phyloP scores from a whole-genome alignment of 1,140 invertebrate species.

The Caerostris extrusa region DNA sequence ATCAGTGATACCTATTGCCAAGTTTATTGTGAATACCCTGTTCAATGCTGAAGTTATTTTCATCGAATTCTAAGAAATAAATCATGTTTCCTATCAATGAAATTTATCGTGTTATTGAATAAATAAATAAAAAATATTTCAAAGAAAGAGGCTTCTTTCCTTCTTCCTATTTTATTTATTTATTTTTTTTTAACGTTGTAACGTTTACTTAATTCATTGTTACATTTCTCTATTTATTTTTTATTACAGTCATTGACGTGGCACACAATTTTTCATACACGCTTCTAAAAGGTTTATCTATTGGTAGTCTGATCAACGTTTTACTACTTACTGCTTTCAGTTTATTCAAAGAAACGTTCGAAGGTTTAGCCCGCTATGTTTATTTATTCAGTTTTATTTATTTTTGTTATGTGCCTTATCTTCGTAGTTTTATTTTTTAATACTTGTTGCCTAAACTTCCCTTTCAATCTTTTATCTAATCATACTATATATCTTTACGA shows the following conservation, averaged over 20 bases:
- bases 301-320: background rate
- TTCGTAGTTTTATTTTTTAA: conserved; percentile 13
- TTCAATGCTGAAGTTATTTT: no score
- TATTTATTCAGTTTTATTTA: conserved; percentile 20
- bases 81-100: no score
- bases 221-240: background rate
- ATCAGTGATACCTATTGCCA: no score
- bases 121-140: no score
- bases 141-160: no score
- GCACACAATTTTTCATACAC: background rate
- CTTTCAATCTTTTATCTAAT: background rate
- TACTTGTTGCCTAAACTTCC: background rate
- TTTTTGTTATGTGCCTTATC: background rate
- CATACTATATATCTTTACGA: background rate
- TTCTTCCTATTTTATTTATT: no score
- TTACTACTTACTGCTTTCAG: background rate
- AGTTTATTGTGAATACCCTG: no score
- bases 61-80: no score
- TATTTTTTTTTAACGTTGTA: background rate
- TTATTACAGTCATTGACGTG: background rate
- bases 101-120: no score
- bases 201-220: background rate
- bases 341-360: background rate
- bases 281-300: background rate
- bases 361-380: background rate